Evolutionary conservation across 2,797 vertebrate genomes (phyloP), one percentile per base, ranked within the genome.

Genomic region (Mastacembelus armatus): DNA sequence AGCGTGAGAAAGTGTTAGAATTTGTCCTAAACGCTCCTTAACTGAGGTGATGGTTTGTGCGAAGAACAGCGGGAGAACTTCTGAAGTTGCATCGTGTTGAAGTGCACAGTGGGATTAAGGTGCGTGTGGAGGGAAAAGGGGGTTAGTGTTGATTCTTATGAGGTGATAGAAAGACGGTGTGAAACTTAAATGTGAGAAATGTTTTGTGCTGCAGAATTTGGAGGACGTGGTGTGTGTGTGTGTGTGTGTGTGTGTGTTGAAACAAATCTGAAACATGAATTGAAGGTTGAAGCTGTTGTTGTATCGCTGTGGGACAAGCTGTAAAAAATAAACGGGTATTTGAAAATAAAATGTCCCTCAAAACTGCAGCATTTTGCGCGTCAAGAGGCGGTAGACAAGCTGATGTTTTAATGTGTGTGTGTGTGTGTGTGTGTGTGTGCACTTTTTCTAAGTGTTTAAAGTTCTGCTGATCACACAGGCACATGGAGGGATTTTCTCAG

Each of bases 171-270:
- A n/a, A 18, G 39, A 16, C 18, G 22, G 47, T 47, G 38, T 50
- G 66, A 74, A 66, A 62, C 55, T 33, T 40, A 16, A 63, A 58
- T 19, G 42, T 26, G 45, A 21, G 19, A 14, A 36, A 43, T 15
- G 58, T 24, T 66, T 74, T 67, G 50, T 62, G 51, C 60, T 71
- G 44, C 43, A 45, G 38, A 29, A 55, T 57, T 58, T 29, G 49
- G 15, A 26, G 9, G 43, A 47, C 22, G 22, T 10, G 12, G 58
- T 49, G 49, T 52, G 45, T 39, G 44, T 58, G 38, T 32, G 22
- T 42, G 56, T 39, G 50, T 19, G 33, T 36, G 44, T 45, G 62
- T 27, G 45, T 39, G 66, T 48, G 51, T 47, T 40, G 27, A 16
- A 3, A 24, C 48, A 59, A 55, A 62, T 54, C 4, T 48, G 59